Conservation (phyloP, 2,888 invertebrate genomes). For the Eudemis profundana region DNA sequence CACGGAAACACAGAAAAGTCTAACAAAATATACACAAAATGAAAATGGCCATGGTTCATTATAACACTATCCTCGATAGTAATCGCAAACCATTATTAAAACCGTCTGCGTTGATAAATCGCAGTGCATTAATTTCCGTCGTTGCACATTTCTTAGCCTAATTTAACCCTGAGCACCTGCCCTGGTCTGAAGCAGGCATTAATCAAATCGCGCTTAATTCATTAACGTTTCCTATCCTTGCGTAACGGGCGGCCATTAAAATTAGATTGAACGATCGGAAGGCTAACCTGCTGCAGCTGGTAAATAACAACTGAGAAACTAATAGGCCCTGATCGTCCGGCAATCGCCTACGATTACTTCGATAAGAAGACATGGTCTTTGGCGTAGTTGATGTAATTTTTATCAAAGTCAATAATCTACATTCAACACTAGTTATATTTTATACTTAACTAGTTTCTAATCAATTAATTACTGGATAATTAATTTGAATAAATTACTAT, state of each 20-base stretch:
- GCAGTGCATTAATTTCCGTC: conserved; percentile 32
- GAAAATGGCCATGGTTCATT: too few species aligned
- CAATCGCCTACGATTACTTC: conserved; percentile 15
- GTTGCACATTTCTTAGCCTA: conserved; percentile 34
- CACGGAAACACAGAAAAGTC: too few species aligned
- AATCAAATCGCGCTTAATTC: conserved; percentile 55
- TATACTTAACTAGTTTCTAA: neutral
- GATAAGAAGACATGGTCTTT: conserved; percentile 5
- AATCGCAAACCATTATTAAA: conserved; percentile 31
- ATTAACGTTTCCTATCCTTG: conserved; percentile 58
- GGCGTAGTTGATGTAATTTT: conserved; percentile 3
- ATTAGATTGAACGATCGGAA: conserved; percentile 59
- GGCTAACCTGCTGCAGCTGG: conserved; percentile 46
- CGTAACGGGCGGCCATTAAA: conserved; percentile 56
- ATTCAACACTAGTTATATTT: neutral
- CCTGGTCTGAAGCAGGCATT: conserved; percentile 41
- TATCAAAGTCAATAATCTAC: neutral
- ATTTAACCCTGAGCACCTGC: conserved; percentile 31
- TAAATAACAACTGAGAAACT: conserved; percentile 21
- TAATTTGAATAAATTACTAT: too few species aligned
- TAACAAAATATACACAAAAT: too few species aligned
- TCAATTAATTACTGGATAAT: neutral
- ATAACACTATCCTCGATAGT: neutral
- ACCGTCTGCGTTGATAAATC: conserved; percentile 33
- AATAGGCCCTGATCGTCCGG: conserved; percentile 11